Conservation (phyloP, 2,797 vertebrate genomes). For the Setipinna tenuifilis region DNA sequence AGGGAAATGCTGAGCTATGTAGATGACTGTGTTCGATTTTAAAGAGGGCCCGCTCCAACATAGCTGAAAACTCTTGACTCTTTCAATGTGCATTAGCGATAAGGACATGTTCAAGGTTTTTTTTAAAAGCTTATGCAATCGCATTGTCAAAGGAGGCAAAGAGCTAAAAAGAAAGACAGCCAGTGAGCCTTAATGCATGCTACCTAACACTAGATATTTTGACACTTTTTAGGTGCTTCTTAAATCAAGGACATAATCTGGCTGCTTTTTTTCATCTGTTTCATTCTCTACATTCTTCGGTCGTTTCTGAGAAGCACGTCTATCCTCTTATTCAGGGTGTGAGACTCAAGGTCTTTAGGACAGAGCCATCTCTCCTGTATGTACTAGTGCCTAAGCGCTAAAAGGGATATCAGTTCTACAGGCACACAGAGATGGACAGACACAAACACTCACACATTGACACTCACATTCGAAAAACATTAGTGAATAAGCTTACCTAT, state of each 20-base stretch:
- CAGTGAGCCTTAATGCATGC: conserved; percentile 29
- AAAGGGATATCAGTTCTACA: not conserved
- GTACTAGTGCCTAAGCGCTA: not conserved
- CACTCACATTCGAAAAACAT: not conserved
- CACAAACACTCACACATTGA: not conserved
- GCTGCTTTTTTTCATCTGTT: conserved; percentile 34
- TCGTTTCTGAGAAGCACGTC: conserved; percentile 30
- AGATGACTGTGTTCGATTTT: not conserved
- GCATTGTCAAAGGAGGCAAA: too few species aligned
- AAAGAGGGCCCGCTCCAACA: not conserved
- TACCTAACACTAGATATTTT: conserved; percentile 27
- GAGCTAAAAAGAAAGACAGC: conserved; percentile 16
- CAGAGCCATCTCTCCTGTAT: conserved; percentile 9
- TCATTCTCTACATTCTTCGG: not conserved
- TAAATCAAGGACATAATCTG: conserved; percentile 49
- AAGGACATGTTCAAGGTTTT: not conserved
- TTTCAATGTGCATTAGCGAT: not conserved
- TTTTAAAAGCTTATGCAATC: conserved; percentile 23
- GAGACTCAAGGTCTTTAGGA: conserved; percentile 50
- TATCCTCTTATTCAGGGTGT: conserved; percentile 32
- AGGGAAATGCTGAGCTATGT: not conserved
- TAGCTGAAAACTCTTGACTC: not conserved
- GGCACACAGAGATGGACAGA: not conserved
- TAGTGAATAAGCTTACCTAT: not conserved
- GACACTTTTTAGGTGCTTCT: conserved; percentile 20